Evolutionary conservation across 2,113 vertebrate genomes (phyloP), one percentile per base, ranked within the genome.

Genomic region (Neotragus moschatus): DNA sequence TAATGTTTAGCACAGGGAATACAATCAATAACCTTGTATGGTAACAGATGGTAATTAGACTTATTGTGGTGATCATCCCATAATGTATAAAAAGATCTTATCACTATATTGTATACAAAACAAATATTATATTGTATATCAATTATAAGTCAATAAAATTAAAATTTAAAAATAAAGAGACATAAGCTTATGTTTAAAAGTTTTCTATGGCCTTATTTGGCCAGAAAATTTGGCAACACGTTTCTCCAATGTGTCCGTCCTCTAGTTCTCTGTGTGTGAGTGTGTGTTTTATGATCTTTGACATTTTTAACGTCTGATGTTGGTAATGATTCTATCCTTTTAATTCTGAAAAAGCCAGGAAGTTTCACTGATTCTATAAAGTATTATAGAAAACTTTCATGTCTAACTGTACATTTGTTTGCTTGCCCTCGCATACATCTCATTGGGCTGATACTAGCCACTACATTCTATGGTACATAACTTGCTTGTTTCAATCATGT

Each of bases 221-320:
- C 16, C 1, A 6, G 17, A 77, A 51, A 60, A 9, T 0, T 8
- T 7, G 55, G 45, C 55, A 43, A 19, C 11, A 6, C 9, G 2
- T 23, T 51, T 49, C 45, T 86, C 17, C 23, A 28, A 2, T 26
- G 15, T 53, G 14, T 56, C 5, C 33, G 28, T 80, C 49, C 6
- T 51, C 23, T 75, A 9, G 47, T 23, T n/a, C 70, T 39, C 58
- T 12, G 6, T 70, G 9, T 56, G 36, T 70, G 12, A 33, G 17
- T 1, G 17, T 58, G 30, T 33, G 17, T 56, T 75, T 75, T 73
- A 61, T 30, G 53, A 53, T 61, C 55, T 84, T 33, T 73, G 10
- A 90, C 43, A 95, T 53, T 36, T 36, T 45, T 77, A n/a, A 19
- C 45, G n/a, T 17, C 63, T 45, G 63, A 70, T 47, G 25, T 56